A percentile compares a stretch with the other conserved stretches of the same genome.
phyloP scores from a whole-genome alignment of 2,113 vertebrate species.

The Odontesthes bonariensis region DNA sequence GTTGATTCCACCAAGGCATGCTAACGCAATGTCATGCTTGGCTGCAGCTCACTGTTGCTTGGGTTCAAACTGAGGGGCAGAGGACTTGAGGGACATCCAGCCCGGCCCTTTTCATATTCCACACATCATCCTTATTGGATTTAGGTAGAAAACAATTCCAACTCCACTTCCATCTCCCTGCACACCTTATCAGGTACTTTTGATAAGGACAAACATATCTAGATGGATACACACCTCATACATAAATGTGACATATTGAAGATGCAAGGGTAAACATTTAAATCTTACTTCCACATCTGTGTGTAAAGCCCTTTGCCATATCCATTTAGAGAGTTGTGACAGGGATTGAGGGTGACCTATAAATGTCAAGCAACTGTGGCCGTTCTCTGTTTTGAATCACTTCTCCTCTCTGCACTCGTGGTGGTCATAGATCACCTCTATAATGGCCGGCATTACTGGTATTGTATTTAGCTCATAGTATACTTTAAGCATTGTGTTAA shows the following conservation, averaged over 20 bases:
- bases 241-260: conserved; percentile 8
- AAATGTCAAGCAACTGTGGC: conserved; percentile 62
- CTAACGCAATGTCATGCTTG: conserved; percentile 77
- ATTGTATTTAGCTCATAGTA: background rate
- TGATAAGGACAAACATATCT: conserved; percentile 1
- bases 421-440: conserved; percentile 13
- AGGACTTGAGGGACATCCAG: conserved; percentile 63
- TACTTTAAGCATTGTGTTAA: conserved; percentile 19
- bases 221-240: background rate
- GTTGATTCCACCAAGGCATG: conserved; percentile 71
- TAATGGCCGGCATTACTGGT: background rate
- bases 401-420: conserved; percentile 27
- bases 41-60: conserved; percentile 64
- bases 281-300: conserved; percentile 11
- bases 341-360: conserved; percentile 53
- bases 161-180: background rate
- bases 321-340: conserved; percentile 39
- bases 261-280: conserved; percentile 15
- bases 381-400: conserved; percentile 41
- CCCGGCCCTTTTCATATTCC: conserved; percentile 51
- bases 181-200: conserved; percentile 31
- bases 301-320: conserved; percentile 32
- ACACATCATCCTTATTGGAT: conserved; percentile 34
- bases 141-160: conserved; percentile 23
- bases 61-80: conserved; percentile 66